Conservation (phyloP, 2,888 invertebrate genomes). For the Magallana nippona region DNA sequence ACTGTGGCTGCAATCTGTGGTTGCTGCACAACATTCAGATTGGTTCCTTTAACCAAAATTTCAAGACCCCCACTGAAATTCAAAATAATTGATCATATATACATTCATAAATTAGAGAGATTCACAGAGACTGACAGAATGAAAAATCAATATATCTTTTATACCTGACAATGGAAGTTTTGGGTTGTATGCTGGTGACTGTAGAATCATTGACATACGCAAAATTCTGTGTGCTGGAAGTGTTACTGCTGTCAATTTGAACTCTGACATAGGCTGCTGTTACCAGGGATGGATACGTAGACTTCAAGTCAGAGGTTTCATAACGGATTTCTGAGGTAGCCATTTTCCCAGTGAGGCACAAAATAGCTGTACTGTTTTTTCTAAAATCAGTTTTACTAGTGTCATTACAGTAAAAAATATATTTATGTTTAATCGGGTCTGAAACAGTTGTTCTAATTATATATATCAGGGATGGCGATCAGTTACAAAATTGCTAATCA, state of each 20-base stretch:
- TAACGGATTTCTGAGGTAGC: neutral
- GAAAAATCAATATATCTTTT: neutral
- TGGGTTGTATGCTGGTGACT: conserved; percentile 64
- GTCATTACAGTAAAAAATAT: too few species aligned
- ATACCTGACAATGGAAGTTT: conserved; percentile 47
- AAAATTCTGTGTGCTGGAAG: conserved; percentile 9
- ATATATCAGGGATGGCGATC: too few species aligned
- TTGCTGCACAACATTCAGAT: conserved; percentile 74
- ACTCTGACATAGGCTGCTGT: neutral
- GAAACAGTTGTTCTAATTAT: too few species aligned
- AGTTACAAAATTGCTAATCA: too few species aligned
- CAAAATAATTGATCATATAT: neutral
- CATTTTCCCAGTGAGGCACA: conserved; percentile 8
- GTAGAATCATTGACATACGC: conserved; percentile 69
- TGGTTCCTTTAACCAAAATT: conserved; percentile 73
- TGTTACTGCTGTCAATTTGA: conserved; percentile 13
- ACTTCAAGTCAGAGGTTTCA: conserved; percentile 5
- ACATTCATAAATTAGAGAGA: too few species aligned
- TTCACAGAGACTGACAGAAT: too few species aligned
- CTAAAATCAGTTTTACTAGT: neutral
- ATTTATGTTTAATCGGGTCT: too few species aligned
- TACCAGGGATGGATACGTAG: neutral
- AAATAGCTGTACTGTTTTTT: neutral
- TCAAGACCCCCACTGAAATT: conserved; percentile 75
- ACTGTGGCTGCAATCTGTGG: conserved; percentile 62